Conservation (phyloP, 2,888 invertebrate genomes). For the Stenodera caucasica region DNA sequence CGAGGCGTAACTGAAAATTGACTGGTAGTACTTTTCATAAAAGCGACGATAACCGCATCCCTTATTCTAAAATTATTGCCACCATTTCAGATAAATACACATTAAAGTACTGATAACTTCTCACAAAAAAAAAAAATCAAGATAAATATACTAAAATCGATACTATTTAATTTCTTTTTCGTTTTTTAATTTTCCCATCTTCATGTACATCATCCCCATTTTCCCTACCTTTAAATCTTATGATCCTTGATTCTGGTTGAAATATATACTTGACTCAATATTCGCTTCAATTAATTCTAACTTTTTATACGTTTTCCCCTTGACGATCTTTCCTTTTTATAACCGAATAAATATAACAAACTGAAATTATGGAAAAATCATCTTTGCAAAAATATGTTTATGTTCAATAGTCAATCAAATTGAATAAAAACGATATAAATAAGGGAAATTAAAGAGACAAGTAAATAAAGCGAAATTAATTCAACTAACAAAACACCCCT, state of each 20-base stretch:
- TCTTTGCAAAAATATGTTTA: not conserved
- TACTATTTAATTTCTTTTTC: not conserved
- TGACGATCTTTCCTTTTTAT: not conserved
- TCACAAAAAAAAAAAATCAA: not conserved
- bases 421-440: constrained; percentile 5
- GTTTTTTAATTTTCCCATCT: not conserved
- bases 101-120: constrained; percentile 10
- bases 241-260: not conserved
- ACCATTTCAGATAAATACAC: not conserved
- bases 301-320: not conserved
- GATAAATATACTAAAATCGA: constrained; percentile 11
- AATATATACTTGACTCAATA: not conserved
- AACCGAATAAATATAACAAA: not conserved
- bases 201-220: not conserved
- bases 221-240: not conserved
- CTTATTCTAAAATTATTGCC: no score
- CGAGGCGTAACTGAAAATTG: constrained; percentile 49
- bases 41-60: constrained; percentile 6
- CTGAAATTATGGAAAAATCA: not conserved
- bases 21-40: constrained; percentile 38
- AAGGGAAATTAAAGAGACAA: not conserved
- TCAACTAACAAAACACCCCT: not conserved
- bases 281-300: not conserved
- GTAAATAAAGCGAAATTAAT: constrained; percentile 3
- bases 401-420: not conserved